These are phyloP conservation scores for Tragopan temminckii DNA, from an alignment of 2,797 vertebrate genomes.

Conservation along the genomic window DNA sequence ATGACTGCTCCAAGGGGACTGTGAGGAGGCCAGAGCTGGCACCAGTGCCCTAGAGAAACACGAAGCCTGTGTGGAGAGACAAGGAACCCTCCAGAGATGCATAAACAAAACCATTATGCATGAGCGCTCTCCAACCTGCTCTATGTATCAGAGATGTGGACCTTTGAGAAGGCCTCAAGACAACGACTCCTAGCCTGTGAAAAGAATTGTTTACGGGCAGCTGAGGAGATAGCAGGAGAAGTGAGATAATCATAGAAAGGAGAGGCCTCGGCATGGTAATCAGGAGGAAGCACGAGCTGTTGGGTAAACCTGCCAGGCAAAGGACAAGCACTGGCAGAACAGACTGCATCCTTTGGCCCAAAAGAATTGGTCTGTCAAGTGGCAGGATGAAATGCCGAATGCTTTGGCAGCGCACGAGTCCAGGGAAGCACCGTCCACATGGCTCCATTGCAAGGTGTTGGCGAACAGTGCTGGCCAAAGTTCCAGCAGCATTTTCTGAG, in stretches of 20 bases:
- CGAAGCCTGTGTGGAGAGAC: not conserved
- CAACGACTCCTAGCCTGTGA: not conserved
- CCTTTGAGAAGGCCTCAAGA: not conserved
- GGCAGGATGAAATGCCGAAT: not conserved
- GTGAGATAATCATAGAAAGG: not conserved
- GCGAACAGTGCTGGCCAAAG: not conserved
- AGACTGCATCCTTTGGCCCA: not conserved
- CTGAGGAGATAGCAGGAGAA: not conserved
- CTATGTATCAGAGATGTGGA: not conserved
- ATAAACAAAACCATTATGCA: not conserved
- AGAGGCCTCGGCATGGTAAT: not conserved
- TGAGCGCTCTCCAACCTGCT: rapidly evolving
- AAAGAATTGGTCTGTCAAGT: not conserved
- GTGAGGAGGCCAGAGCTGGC: not conserved
- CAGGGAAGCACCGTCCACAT: rapidly evolving
- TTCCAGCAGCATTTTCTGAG: not conserved
- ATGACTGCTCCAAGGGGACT: not conserved
- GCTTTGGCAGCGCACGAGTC: rapidly evolving
- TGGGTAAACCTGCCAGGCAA: not conserved
- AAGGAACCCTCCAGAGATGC: not conserved
- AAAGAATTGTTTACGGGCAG: not conserved
- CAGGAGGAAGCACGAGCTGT: not conserved
- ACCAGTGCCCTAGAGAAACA: not conserved
- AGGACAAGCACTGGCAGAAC: not conserved
- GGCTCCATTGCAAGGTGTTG: rapidly evolving